Evolutionary conservation across 2,797 vertebrate genomes (phyloP), one percentile per base, ranked within the genome.

Genomic region (Yasuhikotakia modesta): DNA sequence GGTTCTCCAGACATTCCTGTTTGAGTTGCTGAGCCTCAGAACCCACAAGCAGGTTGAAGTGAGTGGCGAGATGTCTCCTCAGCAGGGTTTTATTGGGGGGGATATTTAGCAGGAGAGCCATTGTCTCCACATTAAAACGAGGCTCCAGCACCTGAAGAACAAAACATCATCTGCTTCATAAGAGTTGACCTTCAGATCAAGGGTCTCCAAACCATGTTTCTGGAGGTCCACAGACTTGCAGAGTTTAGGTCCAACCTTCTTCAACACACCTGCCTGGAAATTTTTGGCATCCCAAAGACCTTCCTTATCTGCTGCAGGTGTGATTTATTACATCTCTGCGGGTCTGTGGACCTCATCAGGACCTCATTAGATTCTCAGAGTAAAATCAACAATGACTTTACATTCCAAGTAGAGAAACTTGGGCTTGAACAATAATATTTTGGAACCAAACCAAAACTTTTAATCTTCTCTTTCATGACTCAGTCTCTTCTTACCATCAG

Each of bases 81-180:
- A 99, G 91, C 30, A 99, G 92, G 0, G 98, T 99, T 89, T 99
- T 99, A 87, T 96, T 99, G 0, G 97, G 95, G 2, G 97, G 97
- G 87, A 99, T 99, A 88, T 99, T 99, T 67, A 99, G 88, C 82
- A 99, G 86, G 88, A 99, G 90, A 0, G 98, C 98, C 96, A 99
- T 95, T 7, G 98, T 96, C 91, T 99, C 97, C 11, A 98, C 96
- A 0, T 99, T 99, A 87, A 99, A 99, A 70, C 97, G 94, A 13
- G 98, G 96, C 86, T 99, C 98, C 77, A 99, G 90, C 60, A 99
- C 97, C 97, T 99, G 71, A 72, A 3, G 16, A 55, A 69, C 6
- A 64, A 22, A 53, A 35, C 3, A 0, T 16, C 0, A 3, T 1
- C 7, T 1, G 32, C 16, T 50, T 79, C 27, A 27, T 27, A 27